Conservation (phyloP, 2,888 invertebrate genomes). For the Leptogaster cylindrica region DNA sequence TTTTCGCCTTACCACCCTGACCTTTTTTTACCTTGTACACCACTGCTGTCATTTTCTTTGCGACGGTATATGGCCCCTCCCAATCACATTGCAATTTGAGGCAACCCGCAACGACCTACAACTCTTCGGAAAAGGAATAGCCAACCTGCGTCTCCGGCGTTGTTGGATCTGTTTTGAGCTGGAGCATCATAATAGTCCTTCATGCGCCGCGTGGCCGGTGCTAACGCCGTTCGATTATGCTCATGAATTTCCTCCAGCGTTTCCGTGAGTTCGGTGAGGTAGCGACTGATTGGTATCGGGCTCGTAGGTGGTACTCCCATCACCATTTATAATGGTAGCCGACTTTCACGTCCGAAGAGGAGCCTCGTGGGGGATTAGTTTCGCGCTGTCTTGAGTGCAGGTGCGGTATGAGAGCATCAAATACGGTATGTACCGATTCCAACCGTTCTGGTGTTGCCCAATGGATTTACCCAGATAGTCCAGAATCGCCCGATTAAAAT, state of each 20-base stretch:
- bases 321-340: constrained; percentile 41
- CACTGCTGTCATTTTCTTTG: background rate
- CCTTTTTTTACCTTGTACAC: background rate
- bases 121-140: background rate
- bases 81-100: background rate
- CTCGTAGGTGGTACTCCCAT: background rate
- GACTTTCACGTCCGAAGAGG: constrained; percentile 44
- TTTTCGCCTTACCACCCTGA: background rate
- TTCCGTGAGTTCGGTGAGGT: background rate
- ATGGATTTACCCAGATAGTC: constrained; percentile 41
- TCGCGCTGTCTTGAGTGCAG: constrained; percentile 38
- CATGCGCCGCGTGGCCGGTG: background rate
- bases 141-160: background rate
- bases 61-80: background rate
- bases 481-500: constrained; percentile 48
- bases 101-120: background rate
- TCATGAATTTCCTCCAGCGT: background rate
- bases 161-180: background rate
- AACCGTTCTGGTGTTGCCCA: constrained; percentile 3
- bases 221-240: background rate
- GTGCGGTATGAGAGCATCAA: constrained; percentile 9
- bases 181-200: background rate
- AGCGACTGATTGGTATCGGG: background rate
- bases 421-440: constrained; percentile 23
- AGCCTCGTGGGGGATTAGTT: constrained; percentile 40